Conservation (phyloP, 2,888 invertebrate genomes). For the Polymixis flavicincta region DNA sequence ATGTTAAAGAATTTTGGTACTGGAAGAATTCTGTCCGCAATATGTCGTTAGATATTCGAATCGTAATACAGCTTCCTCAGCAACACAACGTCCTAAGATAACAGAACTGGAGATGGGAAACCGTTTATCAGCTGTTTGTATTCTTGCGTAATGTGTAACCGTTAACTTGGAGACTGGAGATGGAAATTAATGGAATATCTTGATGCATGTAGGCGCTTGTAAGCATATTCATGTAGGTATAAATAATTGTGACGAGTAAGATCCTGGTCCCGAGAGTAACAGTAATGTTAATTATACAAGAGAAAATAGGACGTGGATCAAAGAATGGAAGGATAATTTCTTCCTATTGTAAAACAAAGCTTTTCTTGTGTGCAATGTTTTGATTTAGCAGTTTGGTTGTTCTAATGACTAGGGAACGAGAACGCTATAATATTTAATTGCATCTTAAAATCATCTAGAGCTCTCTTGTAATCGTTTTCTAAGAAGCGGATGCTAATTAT, state of each 20-base stretch:
- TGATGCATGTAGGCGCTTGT: slow-evolving; percentile 50
- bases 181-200: slow-evolving; percentile 60
- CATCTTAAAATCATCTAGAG: slow-evolving; percentile 39
- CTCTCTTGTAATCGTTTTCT: slow-evolving; percentile 49
- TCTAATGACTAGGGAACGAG: slow-evolving; percentile 32
- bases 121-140: slow-evolving; percentile 59
- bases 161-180: slow-evolving; percentile 52
- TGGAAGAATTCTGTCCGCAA: neutral
- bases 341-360: slow-evolving; percentile 5
- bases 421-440: slow-evolving; percentile 48
- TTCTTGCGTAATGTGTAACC: slow-evolving; percentile 55
- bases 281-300: slow-evolving; percentile 38
- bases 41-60: slow-evolving; percentile 9
- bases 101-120: slow-evolving; percentile 48
- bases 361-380: slow-evolving; percentile 16
- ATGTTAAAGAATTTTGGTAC: neutral
- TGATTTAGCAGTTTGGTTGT: slow-evolving; percentile 8
- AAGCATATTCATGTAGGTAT: slow-evolving; percentile 59
- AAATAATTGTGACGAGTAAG: slow-evolving; percentile 57
- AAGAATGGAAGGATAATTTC: slow-evolving; percentile 1
- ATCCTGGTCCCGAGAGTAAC: slow-evolving; percentile 49
- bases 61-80: slow-evolving; percentile 28
- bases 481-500: slow-evolving; percentile 36
- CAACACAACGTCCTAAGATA: slow-evolving; percentile 37
- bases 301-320: slow-evolving; percentile 42